Evolutionary conservation across 2,888 invertebrate species (phyloP), one percentile per base, ranked within the genome.

Genomic region (Phyllotreta cruciferae): DNA sequence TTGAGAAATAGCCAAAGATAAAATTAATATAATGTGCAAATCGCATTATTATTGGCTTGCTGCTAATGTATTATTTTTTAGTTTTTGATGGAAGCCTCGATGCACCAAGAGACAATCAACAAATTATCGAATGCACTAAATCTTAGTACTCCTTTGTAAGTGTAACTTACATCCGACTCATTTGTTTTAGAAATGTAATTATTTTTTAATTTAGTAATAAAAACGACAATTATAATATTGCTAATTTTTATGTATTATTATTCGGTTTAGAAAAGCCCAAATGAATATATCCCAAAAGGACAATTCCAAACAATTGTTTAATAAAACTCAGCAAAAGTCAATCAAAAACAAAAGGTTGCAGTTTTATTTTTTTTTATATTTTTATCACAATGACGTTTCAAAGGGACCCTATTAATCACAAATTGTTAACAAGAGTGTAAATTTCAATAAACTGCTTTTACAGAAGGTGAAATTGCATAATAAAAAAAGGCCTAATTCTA

Each of bases 71-170:
- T 62, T 66, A 58, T 62, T 9, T 74, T 75, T 67, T 71, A 85
- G 78, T 80, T 84, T 41, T 71, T 85, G 52, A 76, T 84, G 65
- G 85, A 85, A 62, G 85, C 85, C 34, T 83, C 85, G 1, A 66
- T 84, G 45, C 81, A 82, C 1, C 85, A 85, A 66, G 85, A 85
- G 73, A 78, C 81, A 3, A 75, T 79, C 8, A 81, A 78, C 63
- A 80, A 82, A 37, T 78, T 82, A 62, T 80, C 82, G 62, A 80
- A 77, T 60, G 79, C 80, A 0, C 79, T 70, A 42, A 70, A 71
- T 66, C 47, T 65, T 39, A 71, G 61, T 61, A 67, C 68, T 47
- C 68, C 62, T 38, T 64, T 66, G 56, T 69, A 62, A 63, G 58
- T 41, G 34, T 36, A 14, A 47, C 14, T 24, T 47, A 9, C 8